These are phyloP conservation scores for Sula dactylatra DNA, from an alignment of 2,113 vertebrate genomes.

Conservation along the genomic window DNA sequence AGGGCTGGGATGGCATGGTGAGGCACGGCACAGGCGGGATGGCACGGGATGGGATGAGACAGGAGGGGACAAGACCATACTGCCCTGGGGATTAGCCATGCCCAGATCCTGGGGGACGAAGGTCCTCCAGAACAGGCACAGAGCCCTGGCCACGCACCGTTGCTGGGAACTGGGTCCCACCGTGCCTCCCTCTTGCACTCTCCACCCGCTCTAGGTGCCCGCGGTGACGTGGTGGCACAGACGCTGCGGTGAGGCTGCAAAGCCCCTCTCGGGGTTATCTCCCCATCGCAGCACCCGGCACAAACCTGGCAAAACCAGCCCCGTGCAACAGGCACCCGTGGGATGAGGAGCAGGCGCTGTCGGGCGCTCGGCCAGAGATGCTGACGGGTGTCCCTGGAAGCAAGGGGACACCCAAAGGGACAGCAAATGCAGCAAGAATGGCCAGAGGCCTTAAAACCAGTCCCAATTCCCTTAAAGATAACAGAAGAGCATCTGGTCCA, in stretches of 20 bases:
- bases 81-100: background rate
- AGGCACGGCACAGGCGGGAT: background rate
- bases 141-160: background rate
- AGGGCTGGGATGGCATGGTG: background rate
- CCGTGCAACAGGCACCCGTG: accelerated
- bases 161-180: background rate
- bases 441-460: background rate
- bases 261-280: background rate
- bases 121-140: background rate
- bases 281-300: background rate
- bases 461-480: background rate
- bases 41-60: too few relatives aligned
- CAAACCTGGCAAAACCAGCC: background rate
- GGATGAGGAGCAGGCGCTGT: background rate
- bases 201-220: accelerated
- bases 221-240: accelerated
- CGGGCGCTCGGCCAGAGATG: background rate
- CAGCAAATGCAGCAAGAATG: background rate
- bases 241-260: background rate
- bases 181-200: accelerated
- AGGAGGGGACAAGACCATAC: too few relatives aligned
- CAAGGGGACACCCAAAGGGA: background rate
- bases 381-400: background rate
- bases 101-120: background rate
- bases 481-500: background rate